A percentile compares a stretch with the other conserved stretches of the same genome.
These are phyloP conservation scores for Odontamblyopus rebecca DNA, from an alignment of 2,797 vertebrate genomes.

Conservation along the genomic window DNA sequence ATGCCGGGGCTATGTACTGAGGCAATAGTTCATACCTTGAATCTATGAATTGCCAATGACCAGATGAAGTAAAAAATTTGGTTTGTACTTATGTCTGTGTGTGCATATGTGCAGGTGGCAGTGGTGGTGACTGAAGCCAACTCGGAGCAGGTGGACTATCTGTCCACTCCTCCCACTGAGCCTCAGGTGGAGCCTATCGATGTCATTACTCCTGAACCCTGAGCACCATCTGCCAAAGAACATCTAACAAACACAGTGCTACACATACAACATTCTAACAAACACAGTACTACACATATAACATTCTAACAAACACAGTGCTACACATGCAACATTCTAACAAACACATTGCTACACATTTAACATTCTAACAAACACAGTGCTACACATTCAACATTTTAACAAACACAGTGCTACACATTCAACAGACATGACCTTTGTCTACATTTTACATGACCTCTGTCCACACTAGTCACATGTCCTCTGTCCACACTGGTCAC, in stretches of 20 bases:
- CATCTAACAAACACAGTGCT: background rate
- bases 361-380: background rate
- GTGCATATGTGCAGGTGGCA: slow-evolving; percentile 62
- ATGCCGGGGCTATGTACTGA: too few relatives aligned
- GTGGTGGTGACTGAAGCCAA: slow-evolving; percentile 72
- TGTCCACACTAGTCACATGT: background rate
- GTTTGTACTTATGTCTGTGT: background rate
- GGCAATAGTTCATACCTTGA: too few relatives aligned
- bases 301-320: background rate
- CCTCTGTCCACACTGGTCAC: background rate
- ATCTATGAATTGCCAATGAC: too few relatives aligned
- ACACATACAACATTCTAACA: too few relatives aligned
- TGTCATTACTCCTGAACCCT: slow-evolving; percentile 20
- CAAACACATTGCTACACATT: background rate
- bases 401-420: too few relatives aligned
- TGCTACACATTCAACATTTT: background rate
- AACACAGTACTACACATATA: background rate
- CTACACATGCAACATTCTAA: background rate
- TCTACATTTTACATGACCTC: background rate
- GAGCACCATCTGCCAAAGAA: background rate
- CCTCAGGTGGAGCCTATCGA: slow-evolving; percentile 81
- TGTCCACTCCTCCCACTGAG: slow-evolving; percentile 73
- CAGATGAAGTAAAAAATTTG: too few relatives aligned
- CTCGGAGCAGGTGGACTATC: slow-evolving; percentile 60
- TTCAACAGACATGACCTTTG: background rate